Base-by-base conservation (phyloP, 2,888 invertebrate genomes). In the Conchocele bisecta region DNA sequence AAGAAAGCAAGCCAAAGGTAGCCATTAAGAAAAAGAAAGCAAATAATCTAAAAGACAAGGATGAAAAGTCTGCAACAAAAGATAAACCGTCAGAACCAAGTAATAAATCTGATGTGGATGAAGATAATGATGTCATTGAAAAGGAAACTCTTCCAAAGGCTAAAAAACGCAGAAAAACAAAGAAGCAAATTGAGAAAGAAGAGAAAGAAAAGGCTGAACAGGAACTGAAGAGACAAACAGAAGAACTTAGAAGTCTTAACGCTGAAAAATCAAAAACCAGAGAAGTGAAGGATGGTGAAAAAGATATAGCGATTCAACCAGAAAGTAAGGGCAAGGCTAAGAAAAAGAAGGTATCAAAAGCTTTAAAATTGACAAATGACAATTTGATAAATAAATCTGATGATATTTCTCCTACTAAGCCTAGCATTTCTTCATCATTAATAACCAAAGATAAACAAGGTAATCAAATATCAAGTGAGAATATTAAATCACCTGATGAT, bases 171-270 rank as follows among this genome's bases (percentile, higher is more conserved):
- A 48, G 31, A 24, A 69, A 67, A 71, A 58, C 46, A 35, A 69
- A 69, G 56, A 70, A 70, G 48, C 53, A 64, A n/a, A 24, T 53
- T 17, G 57, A 65, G 44, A 42, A 35, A 17, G 41, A 70, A 56
- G 57, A 65, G 44, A 42, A 35, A 17, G 41, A 70, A 56, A 53
- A 60, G 42, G 71, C 71, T 51, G 65, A 63, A 59, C 54, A 67
- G 50, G 70, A 73, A 31, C 46, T 69, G 17, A 67, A 64, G 56
- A 68, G 71, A 56, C 67, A 74, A 59, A 78, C 68, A 24, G 54
- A 77, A 60, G 68, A 73, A 63, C 61, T 71, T 63, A 70, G 75
- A 26, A 63, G 74, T 61, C 48, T 71, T 50, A 76, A 68, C 35
- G 51, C 63, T 48, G 66, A 74, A 56, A 70, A 74, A 66, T 17